Evolutionary conservation across 1,140 invertebrate genomes (phyloP), one percentile per base, ranked within the genome.

Genomic region (Ceratitis capitata): DNA sequence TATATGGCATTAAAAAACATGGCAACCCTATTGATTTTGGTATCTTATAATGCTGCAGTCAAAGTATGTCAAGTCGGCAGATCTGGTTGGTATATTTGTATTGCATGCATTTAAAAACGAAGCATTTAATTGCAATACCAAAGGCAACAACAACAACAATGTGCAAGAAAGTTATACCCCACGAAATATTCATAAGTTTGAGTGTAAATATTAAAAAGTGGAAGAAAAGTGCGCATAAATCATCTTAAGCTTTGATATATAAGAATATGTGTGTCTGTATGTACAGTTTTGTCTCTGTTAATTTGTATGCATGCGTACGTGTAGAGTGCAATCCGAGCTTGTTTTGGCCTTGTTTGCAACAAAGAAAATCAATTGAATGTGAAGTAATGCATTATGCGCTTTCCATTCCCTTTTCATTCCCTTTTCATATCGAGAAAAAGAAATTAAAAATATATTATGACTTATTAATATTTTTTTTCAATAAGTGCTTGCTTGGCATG

Each of bases 51-150:
- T 78, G 69, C 35, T 45, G 23, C 39, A 45, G 23, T 29, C 58
- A 35, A 5, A 7, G n/a, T 56, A 19, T 16, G 19, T 5, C 53
- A 56, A 0, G 6, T 4, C 35, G 6, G 69, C 39, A 78, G 39
- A 64, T n/a, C 23, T 32, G 39, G n/a, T 78, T 45, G 69, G 39
- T 32, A n/a, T 47, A 39, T 78, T 78, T 23, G 39, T 35, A 26
- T 78, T 78, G 69, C 69, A 45, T 78, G 39, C 26, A 78, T 78
- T 78, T 78, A 39, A 39, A 78, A 78, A 78, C 45, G 69, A 78
- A 78, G 69, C 69, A 32, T 78, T 78, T 78, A 78, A 78, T 78
- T 78, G 69, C 39, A 42, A 78, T 78, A 78, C n/a, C 69, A 78
- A 32, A 32, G 45, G 7, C 35, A 78, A 78, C n/a, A 78, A 23